These are phyloP conservation scores for Limnephilus lunatus DNA, from an alignment of 2,888 invertebrate genomes.

Conservation along the genomic window DNA sequence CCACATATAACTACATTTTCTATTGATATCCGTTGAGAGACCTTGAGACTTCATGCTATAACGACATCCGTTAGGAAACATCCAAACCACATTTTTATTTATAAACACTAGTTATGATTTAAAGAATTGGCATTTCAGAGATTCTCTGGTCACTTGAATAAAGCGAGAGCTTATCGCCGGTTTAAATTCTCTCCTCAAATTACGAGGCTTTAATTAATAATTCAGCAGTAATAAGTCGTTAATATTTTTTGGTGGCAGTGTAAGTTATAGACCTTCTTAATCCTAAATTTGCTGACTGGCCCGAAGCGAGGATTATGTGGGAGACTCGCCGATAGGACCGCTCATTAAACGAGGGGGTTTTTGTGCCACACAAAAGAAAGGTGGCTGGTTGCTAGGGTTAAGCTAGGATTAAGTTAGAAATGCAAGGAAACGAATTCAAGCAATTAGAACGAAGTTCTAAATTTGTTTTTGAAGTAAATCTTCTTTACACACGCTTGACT, in stretches of 20 bases:
- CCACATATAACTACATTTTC: no score
- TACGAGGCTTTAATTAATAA: not conserved
- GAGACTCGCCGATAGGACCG: not conserved
- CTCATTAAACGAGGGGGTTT: not conserved
- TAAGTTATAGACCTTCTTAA: not conserved
- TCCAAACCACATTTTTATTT: no score
- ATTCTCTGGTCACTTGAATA: not conserved
- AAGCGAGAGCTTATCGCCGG: not conserved
- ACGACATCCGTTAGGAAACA: no score
- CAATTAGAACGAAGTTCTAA: not conserved
- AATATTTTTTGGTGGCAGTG: not conserved
- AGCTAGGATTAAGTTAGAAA: not conserved
- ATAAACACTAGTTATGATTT: no score
- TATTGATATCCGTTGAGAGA: no score
- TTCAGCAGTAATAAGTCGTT: not conserved
- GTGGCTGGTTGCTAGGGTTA: not conserved
- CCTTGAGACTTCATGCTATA: no score
- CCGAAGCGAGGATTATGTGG: not conserved
- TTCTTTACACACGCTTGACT: no score
- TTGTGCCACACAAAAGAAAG: not conserved
- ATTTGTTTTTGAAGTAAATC: not conserved
- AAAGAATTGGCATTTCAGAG: not conserved
- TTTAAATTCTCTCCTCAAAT: not conserved
- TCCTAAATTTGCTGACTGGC: not conserved
- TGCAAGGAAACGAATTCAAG: not conserved